Evolutionary conservation across 2,113 vertebrate species (phyloP).

Genomic region (Abramis brama): DNA sequence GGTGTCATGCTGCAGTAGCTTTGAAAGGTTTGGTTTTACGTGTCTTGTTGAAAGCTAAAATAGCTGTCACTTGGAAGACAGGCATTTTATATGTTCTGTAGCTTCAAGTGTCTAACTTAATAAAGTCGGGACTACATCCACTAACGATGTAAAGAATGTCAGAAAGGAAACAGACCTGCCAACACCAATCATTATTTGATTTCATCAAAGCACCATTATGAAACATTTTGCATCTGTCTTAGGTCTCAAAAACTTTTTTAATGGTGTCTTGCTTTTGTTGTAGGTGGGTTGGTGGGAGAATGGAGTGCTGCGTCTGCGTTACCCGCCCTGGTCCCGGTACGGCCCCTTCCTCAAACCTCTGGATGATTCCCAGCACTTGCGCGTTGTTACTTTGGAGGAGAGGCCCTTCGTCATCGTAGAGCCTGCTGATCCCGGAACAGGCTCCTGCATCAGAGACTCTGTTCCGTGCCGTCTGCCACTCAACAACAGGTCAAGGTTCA

Average conservation of each 20-base stretch:
- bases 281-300: conserved; percentile 96
- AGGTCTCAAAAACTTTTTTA: neutral
- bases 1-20: neutral
- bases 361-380: conserved; percentile 87
- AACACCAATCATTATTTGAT: neutral
- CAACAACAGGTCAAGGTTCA: conserved; percentile 81
- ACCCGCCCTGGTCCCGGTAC: conserved; percentile 88
- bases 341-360: conserved; percentile 89
- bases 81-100: neutral
- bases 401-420: conserved; percentile 95
- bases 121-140: neutral
- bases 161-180: neutral
- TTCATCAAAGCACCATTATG: neutral
- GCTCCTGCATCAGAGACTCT: conserved; percentile 91
- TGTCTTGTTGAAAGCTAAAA: neutral
- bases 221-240: neutral
- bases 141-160: neutral
- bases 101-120: neutral
- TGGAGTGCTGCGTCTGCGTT: conserved; percentile 82
- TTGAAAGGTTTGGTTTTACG: neutral
- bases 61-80: conserved; percentile 15
- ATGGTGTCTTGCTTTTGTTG: conserved; percentile 14
- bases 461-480: conserved; percentile 89
- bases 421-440: conserved; percentile 84
- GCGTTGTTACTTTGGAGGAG: conserved; percentile 91